Percentiles rank a stretch among this genome's conserved stretches.
phyloP scores from a whole-genome alignment of 2,113 vertebrate species.

The Sylvilagus bachmani region DNA sequence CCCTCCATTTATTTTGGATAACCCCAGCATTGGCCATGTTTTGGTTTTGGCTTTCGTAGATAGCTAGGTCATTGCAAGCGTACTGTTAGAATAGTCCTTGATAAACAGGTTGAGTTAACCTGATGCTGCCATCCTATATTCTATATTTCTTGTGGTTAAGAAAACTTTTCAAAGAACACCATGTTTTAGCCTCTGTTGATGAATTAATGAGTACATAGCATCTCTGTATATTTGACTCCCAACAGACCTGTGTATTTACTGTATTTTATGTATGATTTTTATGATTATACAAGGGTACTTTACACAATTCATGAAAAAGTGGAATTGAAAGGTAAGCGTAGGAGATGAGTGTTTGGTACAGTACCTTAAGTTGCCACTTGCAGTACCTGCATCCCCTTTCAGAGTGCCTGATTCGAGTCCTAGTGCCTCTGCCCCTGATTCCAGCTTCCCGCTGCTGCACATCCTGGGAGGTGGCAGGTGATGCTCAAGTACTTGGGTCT shows the following conservation, averaged over 20 bases:
- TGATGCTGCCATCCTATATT: slow-evolving; percentile 6
- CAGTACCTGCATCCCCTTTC: no score
- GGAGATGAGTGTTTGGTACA: no score
- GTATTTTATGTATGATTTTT: not conserved
- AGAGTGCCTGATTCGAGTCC: no score
- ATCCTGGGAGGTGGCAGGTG: no score
- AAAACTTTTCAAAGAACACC: not conserved
- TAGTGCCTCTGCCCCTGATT: no score
- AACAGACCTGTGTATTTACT: slow-evolving; percentile 14
- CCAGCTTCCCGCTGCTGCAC: no score
- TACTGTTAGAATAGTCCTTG: not conserved
- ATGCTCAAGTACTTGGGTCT: no score
- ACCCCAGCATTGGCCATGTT: slow-evolving; percentile 19
- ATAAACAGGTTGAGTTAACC: slow-evolving; percentile 30
- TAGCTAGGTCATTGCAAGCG: not conserved
- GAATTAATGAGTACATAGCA: slow-evolving; percentile 18
- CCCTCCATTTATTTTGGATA: slow-evolving; percentile 24
- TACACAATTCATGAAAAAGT: no score
- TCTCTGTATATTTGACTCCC: slow-evolving; percentile 54
- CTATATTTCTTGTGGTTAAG: not conserved
- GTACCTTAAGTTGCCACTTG: no score
- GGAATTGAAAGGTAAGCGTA: no score
- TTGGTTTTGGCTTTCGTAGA: not conserved
- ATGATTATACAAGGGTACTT: not conserved
- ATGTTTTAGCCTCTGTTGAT: not conserved